phyloP scores from a whole-genome alignment of 2,797 vertebrate genomes.

The Heteromormyrus szaboi region DNA sequence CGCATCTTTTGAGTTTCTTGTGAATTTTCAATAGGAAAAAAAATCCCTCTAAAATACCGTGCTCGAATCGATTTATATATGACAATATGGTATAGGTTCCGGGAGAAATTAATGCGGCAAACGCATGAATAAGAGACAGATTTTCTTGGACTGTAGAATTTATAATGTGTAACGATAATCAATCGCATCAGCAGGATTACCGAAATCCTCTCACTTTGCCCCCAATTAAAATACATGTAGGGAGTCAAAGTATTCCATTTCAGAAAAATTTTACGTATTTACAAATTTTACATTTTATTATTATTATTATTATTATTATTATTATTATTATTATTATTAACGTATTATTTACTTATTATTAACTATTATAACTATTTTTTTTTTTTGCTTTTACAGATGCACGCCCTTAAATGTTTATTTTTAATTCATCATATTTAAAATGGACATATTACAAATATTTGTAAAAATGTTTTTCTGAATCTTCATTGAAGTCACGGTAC shows the following conservation, averaged over 20 bases:
- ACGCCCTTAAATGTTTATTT: background rate
- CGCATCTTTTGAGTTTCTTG: background rate
- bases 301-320: background rate
- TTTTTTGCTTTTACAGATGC: background rate
- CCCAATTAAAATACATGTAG: background rate
- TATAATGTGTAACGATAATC: background rate
- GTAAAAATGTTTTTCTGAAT: background rate
- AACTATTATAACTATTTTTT: background rate
- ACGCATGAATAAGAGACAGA: background rate
- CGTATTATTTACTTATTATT: background rate
- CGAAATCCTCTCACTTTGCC: background rate
- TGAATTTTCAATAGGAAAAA: background rate
- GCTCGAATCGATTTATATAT: background rate
- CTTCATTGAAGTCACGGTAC: background rate
- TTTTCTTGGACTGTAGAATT: background rate
- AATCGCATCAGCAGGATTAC: background rate
- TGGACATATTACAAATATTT: background rate
- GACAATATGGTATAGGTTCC: background rate
- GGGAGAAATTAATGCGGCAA: background rate
- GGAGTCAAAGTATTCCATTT: background rate
- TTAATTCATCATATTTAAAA: background rate
- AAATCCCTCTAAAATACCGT: background rate
- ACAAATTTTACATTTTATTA: background rate
- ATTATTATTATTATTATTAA: background rate
- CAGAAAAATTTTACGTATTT: background rate